phyloP scores from a whole-genome alignment of 2,888 invertebrate genomes.

The Caenorhabditis sp. region DNA sequence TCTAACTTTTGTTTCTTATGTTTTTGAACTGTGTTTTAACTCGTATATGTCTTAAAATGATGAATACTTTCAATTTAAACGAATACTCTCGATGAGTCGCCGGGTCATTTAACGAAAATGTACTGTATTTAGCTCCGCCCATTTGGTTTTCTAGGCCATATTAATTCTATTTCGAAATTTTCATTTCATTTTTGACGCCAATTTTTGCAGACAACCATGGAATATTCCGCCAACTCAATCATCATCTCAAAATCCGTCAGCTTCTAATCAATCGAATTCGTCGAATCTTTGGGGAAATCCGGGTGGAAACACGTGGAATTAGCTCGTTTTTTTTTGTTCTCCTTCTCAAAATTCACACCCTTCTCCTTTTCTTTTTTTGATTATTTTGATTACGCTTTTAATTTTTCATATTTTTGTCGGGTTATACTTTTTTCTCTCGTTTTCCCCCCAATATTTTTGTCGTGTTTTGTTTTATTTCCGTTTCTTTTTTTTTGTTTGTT shows the following conservation, averaged over 20 bases:
- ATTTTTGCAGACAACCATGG: background rate
- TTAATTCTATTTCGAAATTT: background rate
- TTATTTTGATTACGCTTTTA: conserved; percentile 9
- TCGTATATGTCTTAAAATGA: too few species aligned
- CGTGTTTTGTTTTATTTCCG: conserved; percentile 5
- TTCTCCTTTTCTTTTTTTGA: conserved; percentile 1
- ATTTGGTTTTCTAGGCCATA: too few species aligned
- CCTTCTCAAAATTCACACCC: background rate
- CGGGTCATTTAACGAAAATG: too few species aligned
- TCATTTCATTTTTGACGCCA: background rate
- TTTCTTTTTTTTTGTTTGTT: background rate
- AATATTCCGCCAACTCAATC: conserved; percentile 4
- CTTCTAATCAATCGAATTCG: background rate
- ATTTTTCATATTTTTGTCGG: conserved; percentile 4
- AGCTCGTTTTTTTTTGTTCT: background rate
- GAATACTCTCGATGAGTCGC: too few species aligned
- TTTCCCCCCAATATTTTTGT: conserved; percentile 4
- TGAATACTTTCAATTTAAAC: too few species aligned
- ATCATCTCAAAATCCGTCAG: background rate
- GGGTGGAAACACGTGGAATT: background rate
- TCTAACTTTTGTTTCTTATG: too few species aligned
- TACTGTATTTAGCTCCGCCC: too few species aligned
- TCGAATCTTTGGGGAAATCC: conserved; percentile 1
- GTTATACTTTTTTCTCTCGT: background rate
- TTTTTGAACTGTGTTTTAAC: too few species aligned